phyloP scores from a whole-genome alignment of 1,140 invertebrate species.

The Caenorhabditis briggsae region DNA sequence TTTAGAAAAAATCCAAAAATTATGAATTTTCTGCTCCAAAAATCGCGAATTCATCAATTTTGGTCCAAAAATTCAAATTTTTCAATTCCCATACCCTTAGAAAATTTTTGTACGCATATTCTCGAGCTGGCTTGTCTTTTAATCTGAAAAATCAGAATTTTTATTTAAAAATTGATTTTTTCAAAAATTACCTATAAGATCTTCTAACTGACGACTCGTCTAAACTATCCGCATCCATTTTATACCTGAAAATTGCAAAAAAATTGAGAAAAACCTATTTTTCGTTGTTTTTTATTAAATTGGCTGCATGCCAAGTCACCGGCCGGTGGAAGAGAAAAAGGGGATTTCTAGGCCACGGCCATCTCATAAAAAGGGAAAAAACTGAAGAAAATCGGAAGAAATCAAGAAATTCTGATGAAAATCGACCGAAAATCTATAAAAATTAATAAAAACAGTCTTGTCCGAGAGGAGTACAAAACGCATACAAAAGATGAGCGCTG shows the following conservation, averaged over 20 bases:
- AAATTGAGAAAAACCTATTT: background rate
- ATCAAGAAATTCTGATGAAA: background rate
- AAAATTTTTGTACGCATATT: conserved; percentile 27
- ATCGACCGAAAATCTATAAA: background rate
- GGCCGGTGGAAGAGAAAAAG: background rate
- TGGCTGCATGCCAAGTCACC: conserved; percentile 31
- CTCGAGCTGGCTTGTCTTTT: conserved; percentile 27
- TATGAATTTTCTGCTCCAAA: background rate
- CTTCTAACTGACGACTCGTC: background rate
- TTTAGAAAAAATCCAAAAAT: background rate
- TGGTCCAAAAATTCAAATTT: background rate
- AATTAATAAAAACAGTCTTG: background rate
- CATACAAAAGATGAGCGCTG: background rate
- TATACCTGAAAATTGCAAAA: background rate
- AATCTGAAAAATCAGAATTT: background rate
- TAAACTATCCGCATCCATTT: background rate
- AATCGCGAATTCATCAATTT: background rate
- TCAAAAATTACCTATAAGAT: background rate
- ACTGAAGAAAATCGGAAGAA: background rate
- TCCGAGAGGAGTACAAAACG: conserved; percentile 22
- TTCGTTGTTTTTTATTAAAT: background rate
- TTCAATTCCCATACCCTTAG: background rate
- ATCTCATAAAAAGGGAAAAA: background rate
- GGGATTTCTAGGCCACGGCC: background rate
- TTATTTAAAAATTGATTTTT: too few species aligned